phyloP scores from a whole-genome alignment of 2,888 invertebrate genomes.

The Amphipoea oculea region DNA sequence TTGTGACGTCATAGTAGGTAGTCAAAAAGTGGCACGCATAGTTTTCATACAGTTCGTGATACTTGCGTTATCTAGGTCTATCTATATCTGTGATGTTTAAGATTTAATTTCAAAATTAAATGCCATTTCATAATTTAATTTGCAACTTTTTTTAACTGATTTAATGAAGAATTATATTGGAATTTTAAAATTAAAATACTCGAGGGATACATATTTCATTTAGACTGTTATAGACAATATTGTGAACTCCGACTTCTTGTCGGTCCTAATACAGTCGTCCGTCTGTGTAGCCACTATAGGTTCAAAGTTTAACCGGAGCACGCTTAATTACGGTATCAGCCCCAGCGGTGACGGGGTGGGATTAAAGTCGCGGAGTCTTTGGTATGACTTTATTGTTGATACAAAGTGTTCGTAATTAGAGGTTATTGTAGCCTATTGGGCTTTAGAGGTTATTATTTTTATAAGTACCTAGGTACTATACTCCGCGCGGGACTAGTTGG shows the following conservation, averaged over 20 bases:
- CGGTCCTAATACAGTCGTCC: background rate
- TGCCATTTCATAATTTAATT: background rate
- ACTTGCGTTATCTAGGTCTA: too few relatives aligned
- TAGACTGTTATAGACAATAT: background rate
- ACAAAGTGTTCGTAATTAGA: constrained; percentile 22
- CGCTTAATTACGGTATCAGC: constrained; percentile 59
- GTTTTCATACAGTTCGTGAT: too few relatives aligned
- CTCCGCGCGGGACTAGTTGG: too few relatives aligned
- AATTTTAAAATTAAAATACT: background rate
- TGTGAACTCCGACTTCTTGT: background rate
- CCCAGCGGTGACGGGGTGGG: constrained; percentile 38
- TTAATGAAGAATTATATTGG: background rate
- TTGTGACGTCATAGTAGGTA: too few relatives aligned
- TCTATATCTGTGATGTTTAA: too few relatives aligned
- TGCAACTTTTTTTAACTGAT: background rate
- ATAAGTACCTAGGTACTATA: too few relatives aligned
- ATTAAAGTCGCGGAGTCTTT: constrained; percentile 42
- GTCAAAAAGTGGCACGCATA: too few relatives aligned
- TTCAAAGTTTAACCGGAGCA: constrained; percentile 47
- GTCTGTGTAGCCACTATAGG: constrained; percentile 15
- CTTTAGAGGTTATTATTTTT: background rate
- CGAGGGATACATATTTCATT: background rate
- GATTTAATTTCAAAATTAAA: background rate
- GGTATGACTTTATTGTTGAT: constrained; percentile 42
- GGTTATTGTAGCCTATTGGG: background rate